Evolutionary conservation across 2,113 vertebrate genomes (phyloP).

Genomic region (Odobenus rosmarus): DNA sequence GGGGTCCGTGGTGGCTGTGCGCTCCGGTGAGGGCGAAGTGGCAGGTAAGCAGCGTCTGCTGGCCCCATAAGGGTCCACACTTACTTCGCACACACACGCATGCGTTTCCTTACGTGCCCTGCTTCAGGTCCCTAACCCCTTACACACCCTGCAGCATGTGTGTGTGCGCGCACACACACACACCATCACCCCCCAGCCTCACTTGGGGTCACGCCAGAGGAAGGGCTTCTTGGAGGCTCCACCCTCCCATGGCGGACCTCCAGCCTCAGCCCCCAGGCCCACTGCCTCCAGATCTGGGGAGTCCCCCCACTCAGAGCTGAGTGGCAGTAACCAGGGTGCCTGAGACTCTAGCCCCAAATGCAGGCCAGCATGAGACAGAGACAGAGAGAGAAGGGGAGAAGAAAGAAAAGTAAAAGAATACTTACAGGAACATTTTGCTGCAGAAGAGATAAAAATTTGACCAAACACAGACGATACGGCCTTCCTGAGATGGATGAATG

Average conservation of each 20-base stretch:
- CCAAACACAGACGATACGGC: neutral
- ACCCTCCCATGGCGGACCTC: neutral
- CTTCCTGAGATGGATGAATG: neutral
- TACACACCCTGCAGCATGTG: no score
- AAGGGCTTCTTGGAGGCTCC: neutral
- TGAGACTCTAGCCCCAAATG: no score
- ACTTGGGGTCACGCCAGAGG: neutral
- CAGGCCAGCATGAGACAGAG: neutral
- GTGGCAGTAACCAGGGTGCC: neutral
- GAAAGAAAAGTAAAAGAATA: neutral
- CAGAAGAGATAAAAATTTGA: neutral
- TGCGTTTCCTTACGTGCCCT: neutral
- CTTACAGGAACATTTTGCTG: neutral
- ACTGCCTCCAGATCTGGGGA: accelerated
- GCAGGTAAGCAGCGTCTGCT: neutral
- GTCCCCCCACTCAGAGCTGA: neutral
- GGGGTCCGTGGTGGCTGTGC: neutral
- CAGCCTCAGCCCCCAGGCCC: neutral
- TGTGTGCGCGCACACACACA: accelerated
- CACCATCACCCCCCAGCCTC: neutral
- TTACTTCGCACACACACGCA: neutral
- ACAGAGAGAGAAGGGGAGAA: neutral
- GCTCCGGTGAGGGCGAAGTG: accelerated
- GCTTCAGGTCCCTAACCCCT: neutral
- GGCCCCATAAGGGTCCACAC: neutral